Evolutionary conservation across 2,113 vertebrate genomes (phyloP), one percentile per base, ranked within the genome.

Genomic region (Cyanistes caeruleus): DNA sequence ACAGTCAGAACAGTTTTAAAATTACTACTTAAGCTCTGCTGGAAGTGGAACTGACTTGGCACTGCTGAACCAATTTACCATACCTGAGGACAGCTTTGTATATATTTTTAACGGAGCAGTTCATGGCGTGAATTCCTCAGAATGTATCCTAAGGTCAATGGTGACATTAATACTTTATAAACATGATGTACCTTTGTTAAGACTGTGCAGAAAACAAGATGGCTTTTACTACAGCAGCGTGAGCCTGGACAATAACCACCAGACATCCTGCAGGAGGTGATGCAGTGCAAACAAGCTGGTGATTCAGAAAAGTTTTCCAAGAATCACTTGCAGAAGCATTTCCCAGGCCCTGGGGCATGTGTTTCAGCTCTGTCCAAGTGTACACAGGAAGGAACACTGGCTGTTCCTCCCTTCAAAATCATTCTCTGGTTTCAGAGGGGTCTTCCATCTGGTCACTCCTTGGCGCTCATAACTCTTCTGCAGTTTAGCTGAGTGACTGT

Each of bases 371-470:
- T 49, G 62, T 37, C 37, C 53, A 33, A 9, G 20, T 7, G 12
- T 22, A 21, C 0, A 1, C 11, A 43, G 10, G 13, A 18, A 48
- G 23, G 33, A 27, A 41, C 41, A 39, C 22, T 72, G 5, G 1
- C 24, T 79, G 4, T 20, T 72, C 7, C 8, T 23, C 2, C 2
- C 25, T 69, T 56, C 73, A 58, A n/a, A 6, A 33, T 7, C 15
- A 11, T 24, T 15, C 30, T 35, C 18, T 74, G 11, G 3, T 33
- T 91, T 84, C 39, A 60, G 52, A 69, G 7, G 2, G 3, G 8
- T 73, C n/a, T 76, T 70, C 46, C 14, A 13, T 23, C 13, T 35
- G 14, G 13, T 37, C 21, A 27, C 15, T 51, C 13, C 23, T 53
- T 17, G 19, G 37, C 13, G 7, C 13, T 37, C 7, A 16, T 12